These are phyloP conservation scores for Hybognathus amarus DNA, from an alignment of 2,797 vertebrate genomes.

Conservation along the genomic window DNA sequence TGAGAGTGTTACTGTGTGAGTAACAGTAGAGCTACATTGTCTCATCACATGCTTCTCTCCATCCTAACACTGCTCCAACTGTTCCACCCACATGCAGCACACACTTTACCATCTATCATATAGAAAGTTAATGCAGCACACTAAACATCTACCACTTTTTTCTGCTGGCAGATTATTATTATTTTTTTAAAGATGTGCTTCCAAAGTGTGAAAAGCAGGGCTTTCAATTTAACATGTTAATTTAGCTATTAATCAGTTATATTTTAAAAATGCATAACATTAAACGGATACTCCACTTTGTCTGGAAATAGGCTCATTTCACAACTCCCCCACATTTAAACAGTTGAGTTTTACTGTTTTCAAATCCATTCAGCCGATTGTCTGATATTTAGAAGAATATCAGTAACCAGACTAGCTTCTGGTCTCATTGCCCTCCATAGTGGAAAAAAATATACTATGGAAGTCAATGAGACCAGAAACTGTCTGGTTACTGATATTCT, in stretches of 20 bases:
- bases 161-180: not conserved
- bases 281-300: too few relatives aligned
- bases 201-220: not conserved
- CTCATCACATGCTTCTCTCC: constrained; percentile 14
- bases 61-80: constrained; percentile 32
- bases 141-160: not conserved
- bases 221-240: not conserved
- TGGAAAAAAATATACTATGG: too few relatives aligned
- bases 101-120: constrained; percentile 1
- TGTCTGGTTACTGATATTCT: too few relatives aligned
- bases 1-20: constrained; percentile 27
- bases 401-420: too few relatives aligned
- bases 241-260: not conserved
- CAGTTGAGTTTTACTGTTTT: too few relatives aligned
- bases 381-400: too few relatives aligned
- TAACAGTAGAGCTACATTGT: constrained; percentile 29
- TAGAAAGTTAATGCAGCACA: not conserved
- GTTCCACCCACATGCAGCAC: constrained; percentile 43
- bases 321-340: too few relatives aligned
- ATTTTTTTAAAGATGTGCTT: not conserved
- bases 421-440: too few relatives aligned
- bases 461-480: too few relatives aligned
- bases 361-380: too few relatives aligned
- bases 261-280: not conserved
- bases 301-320: too few relatives aligned